Base-by-base conservation (phyloP, 2,113 vertebrate species). In the Benitochromis conjunctus region DNA sequence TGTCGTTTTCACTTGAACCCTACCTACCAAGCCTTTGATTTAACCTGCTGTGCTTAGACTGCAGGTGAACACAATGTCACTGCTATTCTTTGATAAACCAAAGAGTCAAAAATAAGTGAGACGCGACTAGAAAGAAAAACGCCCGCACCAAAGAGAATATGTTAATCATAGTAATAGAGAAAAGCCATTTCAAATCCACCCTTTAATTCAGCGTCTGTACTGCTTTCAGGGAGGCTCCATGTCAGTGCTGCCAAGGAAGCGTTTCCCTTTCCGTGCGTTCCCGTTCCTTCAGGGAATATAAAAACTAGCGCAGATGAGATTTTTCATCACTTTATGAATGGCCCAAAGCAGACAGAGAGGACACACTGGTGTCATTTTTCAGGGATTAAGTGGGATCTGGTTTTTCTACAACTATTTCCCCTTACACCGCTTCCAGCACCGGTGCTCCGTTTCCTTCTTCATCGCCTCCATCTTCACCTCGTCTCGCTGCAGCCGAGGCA, bases 81-180 rank as follows among this genome's bases (percentile, higher is more conserved):
- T 16, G 79, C 69, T 78, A n/a, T 41, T 69, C 56, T 82, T 36
- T 79, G 81, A 86, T 79, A 69, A 55, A 88, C 21, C 16, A 81
- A 56, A 81, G 79, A 86, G 12, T 86, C 79, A 78, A 71, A 66
- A 88, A 71, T 86, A 88, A 76, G 60, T 51, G 51, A 85, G 80
- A 89, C 80, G 16, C 64, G 62, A 86, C 89, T 82, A 71, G 41
- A 83, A n/a, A 60, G 82, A 12, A 87, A 88, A 81, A 80, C 64
- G 76, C 48, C 84, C 9, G 19, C 80, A 88, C 86, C 82, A 82
- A 90, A 86, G 74, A 78, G 86, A 86, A 94, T 62, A 90, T 88
- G 82, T 87, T 91, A 91, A 93, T 94, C 92, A 93, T 86, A 93
- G 92, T 89, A 79, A 91, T 87, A 88, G 83, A 90, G 86, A 89